Base-by-base conservation (phyloP, 2,888 invertebrate genomes). In the Lydus trimaculatus region DNA sequence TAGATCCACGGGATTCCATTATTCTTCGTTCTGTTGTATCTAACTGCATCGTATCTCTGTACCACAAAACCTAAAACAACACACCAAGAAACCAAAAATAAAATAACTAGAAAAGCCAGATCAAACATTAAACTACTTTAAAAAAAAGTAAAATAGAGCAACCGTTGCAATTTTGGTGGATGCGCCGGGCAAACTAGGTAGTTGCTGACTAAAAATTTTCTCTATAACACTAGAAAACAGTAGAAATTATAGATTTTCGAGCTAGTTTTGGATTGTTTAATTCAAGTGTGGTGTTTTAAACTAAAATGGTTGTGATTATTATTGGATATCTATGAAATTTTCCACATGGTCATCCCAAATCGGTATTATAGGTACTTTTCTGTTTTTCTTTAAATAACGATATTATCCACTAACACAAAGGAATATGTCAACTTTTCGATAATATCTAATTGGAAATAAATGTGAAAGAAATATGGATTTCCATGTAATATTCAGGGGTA, bases 21-120 rank as follows among this genome's bases (percentile, higher is more conserved):
- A 90, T 89, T 78, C 90, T 87, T 67, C 89, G 85, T 82, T 91
- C 91, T 31, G 90, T 91, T 71, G 90, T 89, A 83, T 90, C 91
- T 83, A 91, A 84, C 82, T 90, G 89, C 88, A 91, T 89, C 74
- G 90, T 91, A 81, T 90, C 90, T 78, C 90, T 87, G 84, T 89
- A 91, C 91, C 91, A 91, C 77, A 90, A 86, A 73, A 91, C 90
- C 90, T 91, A 85, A 64, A 80, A 81, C 78, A 23, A 72, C 33
- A 64, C 8, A 61, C 5, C 48, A 36, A 39, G 43, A 60, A 33
- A 52, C 23, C 5, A 59, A 20, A 64, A 59, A 15, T 5, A 39
- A 33, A 64, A 15, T 28, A 15, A 15, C 33, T 6, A 8, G 1
- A 33, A 36, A 13, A 36, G 15, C 15, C 2, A 15, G 15, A 15